Conservation (phyloP, 2,113 vertebrate species). For the Aspiorhynchus laticeps region DNA sequence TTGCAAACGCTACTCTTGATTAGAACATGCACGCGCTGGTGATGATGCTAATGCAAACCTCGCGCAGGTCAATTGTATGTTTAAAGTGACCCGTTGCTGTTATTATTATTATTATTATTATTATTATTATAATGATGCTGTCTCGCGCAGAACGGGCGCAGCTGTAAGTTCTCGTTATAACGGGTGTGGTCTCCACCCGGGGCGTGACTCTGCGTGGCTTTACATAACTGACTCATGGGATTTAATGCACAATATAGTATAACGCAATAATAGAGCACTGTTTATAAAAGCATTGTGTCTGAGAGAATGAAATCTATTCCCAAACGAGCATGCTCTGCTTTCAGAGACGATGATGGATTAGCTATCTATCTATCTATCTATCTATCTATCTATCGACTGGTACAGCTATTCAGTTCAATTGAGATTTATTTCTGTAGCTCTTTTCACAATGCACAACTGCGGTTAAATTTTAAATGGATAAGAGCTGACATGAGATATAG, state of each 20-base stretch:
- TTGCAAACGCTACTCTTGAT: background rate
- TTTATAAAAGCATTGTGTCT: background rate
- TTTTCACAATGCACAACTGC: background rate
- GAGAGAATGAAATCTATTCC: background rate
- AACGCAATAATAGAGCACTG: background rate
- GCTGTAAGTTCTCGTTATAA: background rate
- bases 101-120: background rate
- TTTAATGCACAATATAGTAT: background rate
- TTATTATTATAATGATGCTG: too few species aligned
- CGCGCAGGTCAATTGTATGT: background rate
- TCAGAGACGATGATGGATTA: background rate
- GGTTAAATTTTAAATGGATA: background rate
- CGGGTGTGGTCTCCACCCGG: slow-evolving; percentile 33
- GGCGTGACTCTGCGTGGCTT: slow-evolving; percentile 22
- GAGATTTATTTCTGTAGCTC: background rate
- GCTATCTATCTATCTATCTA: background rate
- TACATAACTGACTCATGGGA: slow-evolving; percentile 9
- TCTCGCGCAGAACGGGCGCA: background rate
- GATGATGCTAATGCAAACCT: background rate
- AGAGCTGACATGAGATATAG: background rate
- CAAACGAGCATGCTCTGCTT: background rate
- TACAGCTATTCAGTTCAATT: background rate
- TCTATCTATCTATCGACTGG: background rate
- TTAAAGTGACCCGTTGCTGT: background rate
- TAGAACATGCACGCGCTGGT: background rate